phyloP scores from a whole-genome alignment of 2,888 invertebrate species.

The Cistogaster globosa region DNA sequence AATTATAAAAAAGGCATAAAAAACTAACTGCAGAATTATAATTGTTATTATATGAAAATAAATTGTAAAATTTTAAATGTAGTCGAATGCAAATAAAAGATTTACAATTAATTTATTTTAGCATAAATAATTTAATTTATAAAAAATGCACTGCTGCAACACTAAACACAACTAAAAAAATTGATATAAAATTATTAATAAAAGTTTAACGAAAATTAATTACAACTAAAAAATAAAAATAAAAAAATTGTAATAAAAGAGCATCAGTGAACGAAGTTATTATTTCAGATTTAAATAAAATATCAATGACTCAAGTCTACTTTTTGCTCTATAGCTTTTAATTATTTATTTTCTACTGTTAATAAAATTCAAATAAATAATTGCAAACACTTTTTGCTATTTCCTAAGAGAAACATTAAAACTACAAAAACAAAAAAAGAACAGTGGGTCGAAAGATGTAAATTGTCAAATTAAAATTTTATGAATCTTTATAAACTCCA shows the following conservation, averaged over 20 bases:
- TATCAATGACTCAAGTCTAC: neutral
- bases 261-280: neutral
- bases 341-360: slow-evolving; percentile 16
- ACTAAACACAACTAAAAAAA: slow-evolving; percentile 29
- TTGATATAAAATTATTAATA: slow-evolving; percentile 22
- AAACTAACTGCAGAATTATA: slow-evolving; percentile 12
- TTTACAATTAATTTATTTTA: slow-evolving; percentile 50
- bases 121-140: slow-evolving; percentile 38
- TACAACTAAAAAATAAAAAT: slow-evolving; percentile 23
- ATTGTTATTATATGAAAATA: slow-evolving; percentile 59
- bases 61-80: slow-evolving; percentile 57
- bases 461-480: too few species aligned
- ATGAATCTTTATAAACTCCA: too few species aligned
- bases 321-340: neutral
- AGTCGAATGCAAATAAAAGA: slow-evolving; percentile 47
- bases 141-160: slow-evolving; percentile 11
- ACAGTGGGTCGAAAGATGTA: slow-evolving; percentile 15
- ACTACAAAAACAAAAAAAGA: neutral
- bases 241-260: neutral
- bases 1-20: neutral
- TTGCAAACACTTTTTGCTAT: slow-evolving; percentile 24
- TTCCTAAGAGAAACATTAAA: neutral
- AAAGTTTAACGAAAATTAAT: slow-evolving; percentile 31
- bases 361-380: slow-evolving; percentile 36
- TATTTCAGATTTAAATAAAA: slow-evolving; percentile 44